Conservation (phyloP, 2,888 invertebrate genomes). For the Pristionchus exspectatus region DNA sequence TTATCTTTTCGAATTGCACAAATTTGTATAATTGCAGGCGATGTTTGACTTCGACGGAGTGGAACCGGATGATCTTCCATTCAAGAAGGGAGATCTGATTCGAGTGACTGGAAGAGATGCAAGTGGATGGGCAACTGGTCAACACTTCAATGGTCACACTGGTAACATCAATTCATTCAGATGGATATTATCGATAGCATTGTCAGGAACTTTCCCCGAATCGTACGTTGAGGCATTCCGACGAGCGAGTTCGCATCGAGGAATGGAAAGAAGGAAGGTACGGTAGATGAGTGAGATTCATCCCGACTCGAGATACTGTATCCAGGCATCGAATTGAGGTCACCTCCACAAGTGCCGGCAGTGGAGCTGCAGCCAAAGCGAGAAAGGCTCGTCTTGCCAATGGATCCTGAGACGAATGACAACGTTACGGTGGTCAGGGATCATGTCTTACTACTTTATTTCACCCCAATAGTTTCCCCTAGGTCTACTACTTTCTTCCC, state of each 20-base stretch:
- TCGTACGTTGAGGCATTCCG: slow-evolving; percentile 32
- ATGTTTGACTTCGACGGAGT: slow-evolving; percentile 50
- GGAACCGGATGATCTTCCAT: slow-evolving; percentile 45
- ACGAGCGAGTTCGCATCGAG: slow-evolving; percentile 25
- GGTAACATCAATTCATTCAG: neutral
- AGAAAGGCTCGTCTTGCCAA: slow-evolving; percentile 35
- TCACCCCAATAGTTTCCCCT: neutral
- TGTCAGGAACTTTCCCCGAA: slow-evolving; percentile 40
- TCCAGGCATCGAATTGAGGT: slow-evolving; percentile 49
- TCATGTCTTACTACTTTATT: neutral
- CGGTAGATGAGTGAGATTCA: neutral
- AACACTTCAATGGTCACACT: slow-evolving; percentile 43
- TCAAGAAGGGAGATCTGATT: slow-evolving; percentile 48
- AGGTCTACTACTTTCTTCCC: neutral
- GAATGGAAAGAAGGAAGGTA: slow-evolving; percentile 30
- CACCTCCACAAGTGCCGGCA: slow-evolving; percentile 21
- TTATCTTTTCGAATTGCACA: too few relatives aligned
- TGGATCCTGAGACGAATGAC: slow-evolving; percentile 19
- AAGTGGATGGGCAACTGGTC: slow-evolving; percentile 44
- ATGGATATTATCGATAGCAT: neutral
- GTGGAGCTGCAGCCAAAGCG: slow-evolving; percentile 49
- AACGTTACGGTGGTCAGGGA: neutral
- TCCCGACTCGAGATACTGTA: neutral
- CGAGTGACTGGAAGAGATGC: slow-evolving; percentile 50
- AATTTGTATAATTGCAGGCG: neutral